Base-by-base conservation (phyloP, 2,888 invertebrate genomes). In the Lithophane socia region DNA sequence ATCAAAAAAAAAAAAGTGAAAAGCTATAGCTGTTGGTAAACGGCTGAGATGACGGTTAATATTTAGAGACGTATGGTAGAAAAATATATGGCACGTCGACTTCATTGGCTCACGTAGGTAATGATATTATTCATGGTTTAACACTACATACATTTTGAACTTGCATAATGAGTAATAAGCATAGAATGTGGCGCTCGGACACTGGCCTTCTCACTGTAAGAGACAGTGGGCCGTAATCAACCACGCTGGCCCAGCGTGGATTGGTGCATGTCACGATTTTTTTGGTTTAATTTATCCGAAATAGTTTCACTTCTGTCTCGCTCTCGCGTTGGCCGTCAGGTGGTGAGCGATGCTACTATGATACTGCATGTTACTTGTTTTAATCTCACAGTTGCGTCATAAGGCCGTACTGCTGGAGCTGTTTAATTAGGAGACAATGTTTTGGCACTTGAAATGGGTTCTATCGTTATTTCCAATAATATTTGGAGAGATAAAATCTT, bases 301-400 rank as follows among this genome's bases (percentile, higher is more conserved):
- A 65, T 21, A 58, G 61, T 74, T 24, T 66, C 0, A 73, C 85
- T 85, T 84, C 85, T 84, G 75, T 18, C 0, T 61, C 0, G 4
- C 0, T 16, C 16, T 42, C 21, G 0, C n/a, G 8, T 21, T 54
- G 56, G 44, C 44, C 13, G 77, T 13, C 85, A 79, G 79, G 67
- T 75, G 79, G 82, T 58, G 67, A 73, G 73, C 82, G 79, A 69
- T 47, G 66, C 68, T 24, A 24, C 71, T 72, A 79, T 85, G 71
- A 85, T 82, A 84, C 75, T 60, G 73, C 73, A 79, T 24, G 54
- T 56, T 75, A 65, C 71, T 72, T 77, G 85, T 82, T 84, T 75
- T 82, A 85, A 82, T 84, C 68, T 73, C 73, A 73, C 82, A 21
- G 82, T 79, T 65, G 66, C 75, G 75, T 75, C 84, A 82, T 37